Evolutionary conservation across 2,113 vertebrate species (phyloP), one percentile per base, ranked within the genome.

Genomic region (Triplophysa tibetana): DNA sequence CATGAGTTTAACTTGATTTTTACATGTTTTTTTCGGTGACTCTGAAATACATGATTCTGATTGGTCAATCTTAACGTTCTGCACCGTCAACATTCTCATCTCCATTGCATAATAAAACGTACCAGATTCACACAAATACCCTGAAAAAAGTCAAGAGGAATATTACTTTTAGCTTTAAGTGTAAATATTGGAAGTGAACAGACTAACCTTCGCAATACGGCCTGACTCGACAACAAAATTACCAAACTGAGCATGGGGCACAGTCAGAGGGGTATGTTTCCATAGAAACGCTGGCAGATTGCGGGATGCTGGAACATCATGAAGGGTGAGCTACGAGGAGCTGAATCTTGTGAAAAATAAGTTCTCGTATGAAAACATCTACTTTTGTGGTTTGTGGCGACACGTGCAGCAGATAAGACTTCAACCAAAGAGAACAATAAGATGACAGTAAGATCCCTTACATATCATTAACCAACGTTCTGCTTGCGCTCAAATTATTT

Each of bases 281-380:
- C 80, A 87, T 88, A 81, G 85, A 29, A 85, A 81, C 83, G 56
- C 83, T 87, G 87, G 84, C 84, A 84, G 82, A 83, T 85, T 76
- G 66, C 77, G n/a, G 26, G 80, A 84, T 85, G 88, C 83, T 85
- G 83, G 81, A 86, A 83, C 75, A 69, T 84, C 83, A 85, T 79
- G 72, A 81, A 84, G 83, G 78, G 50, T 38, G 43, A 74, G 60
- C n/a, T 33, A 61, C 61, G 33, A 43, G 38, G 19, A 41, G 33
- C 38, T 83, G n/a, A 79, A 79, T 23, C 56, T 66, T 69, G 69
- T 41, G 77, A 76, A 81, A 29, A 84, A 81, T 38, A 38, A 65
- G 1, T 10, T 58, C 54, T 58, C 8, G 7, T 8, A 3, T 21
- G 19, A 21, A 58, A n/a, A 58, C n/a, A 21, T 19, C 19, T 58